Percentiles rank a stretch among this genome's conserved stretches.
These are phyloP conservation scores for Steatornis caripensis DNA, from an alignment of 2,113 vertebrate genomes.

Conservation along the genomic window DNA sequence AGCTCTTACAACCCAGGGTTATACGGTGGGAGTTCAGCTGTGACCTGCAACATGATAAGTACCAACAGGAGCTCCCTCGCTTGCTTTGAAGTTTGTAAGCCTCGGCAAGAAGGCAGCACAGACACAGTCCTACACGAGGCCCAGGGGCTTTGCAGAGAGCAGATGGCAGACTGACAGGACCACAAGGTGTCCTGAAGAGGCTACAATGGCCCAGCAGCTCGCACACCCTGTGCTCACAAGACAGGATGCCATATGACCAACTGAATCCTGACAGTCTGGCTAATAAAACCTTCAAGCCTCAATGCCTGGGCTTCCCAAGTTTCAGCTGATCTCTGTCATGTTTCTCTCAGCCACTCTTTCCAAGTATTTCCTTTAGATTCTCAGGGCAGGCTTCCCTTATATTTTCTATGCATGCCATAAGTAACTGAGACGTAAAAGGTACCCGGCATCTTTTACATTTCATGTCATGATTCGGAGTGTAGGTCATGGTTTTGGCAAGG, in stretches of 20 bases:
- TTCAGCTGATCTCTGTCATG: not conserved
- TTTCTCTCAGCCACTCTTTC: not conserved
- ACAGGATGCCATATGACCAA: not conserved
- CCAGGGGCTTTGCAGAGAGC: not conserved
- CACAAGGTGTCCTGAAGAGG: not conserved
- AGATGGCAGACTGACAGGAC: not conserved
- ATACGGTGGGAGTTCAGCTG: conserved; percentile 1
- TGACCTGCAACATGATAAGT: conserved; percentile 4
- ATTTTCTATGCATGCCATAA: not conserved
- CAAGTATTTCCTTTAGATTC: not conserved
- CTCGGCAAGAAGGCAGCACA: not conserved
- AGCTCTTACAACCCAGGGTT: conserved; percentile 4
- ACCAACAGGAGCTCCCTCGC: not conserved
- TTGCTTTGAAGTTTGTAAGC: conserved; percentile 46
- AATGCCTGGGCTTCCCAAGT: not conserved
- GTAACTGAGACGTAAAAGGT: not conserved
- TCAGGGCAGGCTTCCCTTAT: not conserved
- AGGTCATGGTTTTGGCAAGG: not conserved
- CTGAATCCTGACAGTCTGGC: not conserved
- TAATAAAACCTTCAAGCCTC: not conserved
- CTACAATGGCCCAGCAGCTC: not conserved
- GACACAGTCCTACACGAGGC: not conserved
- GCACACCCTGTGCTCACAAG: not conserved
- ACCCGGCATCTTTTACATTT: not conserved
- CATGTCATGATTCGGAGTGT: rapidly evolving